Base-by-base conservation (phyloP, 2,113 vertebrate species). In the Synodontis membranacea region DNA sequence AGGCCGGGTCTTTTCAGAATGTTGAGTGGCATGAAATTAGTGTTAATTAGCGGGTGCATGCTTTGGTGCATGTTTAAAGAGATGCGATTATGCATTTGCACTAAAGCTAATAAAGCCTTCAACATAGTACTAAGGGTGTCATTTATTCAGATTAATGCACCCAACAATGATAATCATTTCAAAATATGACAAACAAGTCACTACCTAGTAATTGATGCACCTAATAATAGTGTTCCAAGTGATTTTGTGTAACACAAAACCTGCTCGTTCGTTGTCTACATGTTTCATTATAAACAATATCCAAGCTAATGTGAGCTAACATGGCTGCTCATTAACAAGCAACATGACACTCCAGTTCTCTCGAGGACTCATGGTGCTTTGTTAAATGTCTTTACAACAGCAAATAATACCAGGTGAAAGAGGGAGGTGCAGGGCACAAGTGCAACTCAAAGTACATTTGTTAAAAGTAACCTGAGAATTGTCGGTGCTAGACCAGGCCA, bases 271-370 rank as follows among this genome's bases (percentile, higher is more conserved):
- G 56, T 44, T 62, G 23, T 28, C 56, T 60, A 46, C 80, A 62
- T 44, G 56, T 62, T 46, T 82, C 64, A 46, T 62, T 46, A 82
- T 82, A 39, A 82, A 64, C 44, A 46, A 62, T 62, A 82, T 80
- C 23, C 80, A n/a, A n/a, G 28, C 37, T 44, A 62, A 82, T 82
- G 46, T 64, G 15, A n/a, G 80, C 56, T 62, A 82, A 82, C 56
- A 82, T 82, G 14, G 25, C 80, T 62, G 80, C 80, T 62, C 80
- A 62, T 82, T 82, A 62, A 82, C 80, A 62, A 62, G 39, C 58
- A 62, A 82, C 80, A 62, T 44, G 39, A 82, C 64, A 62, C 37
- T 46, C 15, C 56, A 10, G 39, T 31, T 46, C 80, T 82, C 31
- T 56, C 1, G 34, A 56, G 78, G 50, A 37, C 31, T 80, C 21